Evolutionary conservation across 2,113 vertebrate species (phyloP).

Genomic region (Myrmophylax atrothorax): DNA sequence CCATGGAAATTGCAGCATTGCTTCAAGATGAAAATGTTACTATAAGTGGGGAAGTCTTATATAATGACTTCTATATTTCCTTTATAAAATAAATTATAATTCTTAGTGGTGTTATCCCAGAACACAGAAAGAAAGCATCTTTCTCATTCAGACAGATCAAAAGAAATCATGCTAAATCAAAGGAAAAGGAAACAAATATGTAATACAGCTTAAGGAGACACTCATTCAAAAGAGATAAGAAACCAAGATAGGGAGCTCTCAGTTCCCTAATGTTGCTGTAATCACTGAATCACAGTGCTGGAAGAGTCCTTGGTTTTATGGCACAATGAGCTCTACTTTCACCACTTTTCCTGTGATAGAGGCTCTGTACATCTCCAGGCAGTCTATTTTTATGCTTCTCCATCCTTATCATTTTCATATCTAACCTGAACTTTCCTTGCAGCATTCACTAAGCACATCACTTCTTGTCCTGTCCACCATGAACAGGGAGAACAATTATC

Average conservation of each 20-base stretch:
- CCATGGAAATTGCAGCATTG: not conserved
- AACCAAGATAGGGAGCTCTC: not conserved
- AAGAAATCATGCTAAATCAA: not conserved
- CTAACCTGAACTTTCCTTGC: slow-evolving; percentile 9
- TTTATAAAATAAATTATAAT: not conserved
- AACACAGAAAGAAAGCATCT: not conserved
- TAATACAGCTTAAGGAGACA: not conserved
- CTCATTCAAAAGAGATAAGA: not conserved
- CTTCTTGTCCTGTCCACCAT: not conserved
- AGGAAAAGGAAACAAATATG: not conserved
- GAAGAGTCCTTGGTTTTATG: not conserved
- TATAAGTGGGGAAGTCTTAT: not conserved
- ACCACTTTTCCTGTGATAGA: not conserved
- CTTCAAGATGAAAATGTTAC: not conserved
- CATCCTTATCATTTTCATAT: not conserved
- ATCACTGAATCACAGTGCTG: not conserved
- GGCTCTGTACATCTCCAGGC: not conserved
- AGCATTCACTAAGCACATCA: not conserved
- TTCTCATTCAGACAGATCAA: not conserved
- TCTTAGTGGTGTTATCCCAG: not conserved
- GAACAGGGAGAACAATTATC: not conserved
- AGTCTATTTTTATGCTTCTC: slow-evolving; percentile 10
- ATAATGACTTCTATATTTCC: not conserved
- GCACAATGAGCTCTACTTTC: not conserved
- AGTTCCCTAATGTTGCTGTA: not conserved